phyloP scores from a whole-genome alignment of 1,140 invertebrate species.

The Brachionus asplanchnoidis region DNA sequence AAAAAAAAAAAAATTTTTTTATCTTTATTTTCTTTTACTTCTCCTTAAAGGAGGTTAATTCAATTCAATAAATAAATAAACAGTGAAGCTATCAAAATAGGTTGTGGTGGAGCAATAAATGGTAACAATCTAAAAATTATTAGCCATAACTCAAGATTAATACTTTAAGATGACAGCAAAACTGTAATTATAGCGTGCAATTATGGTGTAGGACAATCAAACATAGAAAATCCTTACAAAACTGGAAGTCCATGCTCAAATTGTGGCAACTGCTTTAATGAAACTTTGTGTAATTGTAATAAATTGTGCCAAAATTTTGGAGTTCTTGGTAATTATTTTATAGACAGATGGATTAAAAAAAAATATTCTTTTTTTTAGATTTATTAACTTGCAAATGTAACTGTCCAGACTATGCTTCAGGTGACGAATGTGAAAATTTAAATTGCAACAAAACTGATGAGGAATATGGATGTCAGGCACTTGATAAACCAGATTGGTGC shows the following conservation, averaged over 20 bases:
- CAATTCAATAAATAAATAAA: too few relatives aligned
- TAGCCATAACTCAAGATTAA: too few relatives aligned
- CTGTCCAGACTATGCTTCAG: background rate
- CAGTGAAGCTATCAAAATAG: background rate
- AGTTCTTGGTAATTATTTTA: background rate
- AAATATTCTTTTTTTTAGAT: background rate
- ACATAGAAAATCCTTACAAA: background rate
- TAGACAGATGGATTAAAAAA: background rate
- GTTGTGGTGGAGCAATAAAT: conserved; percentile 15
- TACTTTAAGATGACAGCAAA: background rate
- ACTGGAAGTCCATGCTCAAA: background rate
- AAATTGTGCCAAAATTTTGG: conserved; percentile 19
- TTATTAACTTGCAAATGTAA: background rate
- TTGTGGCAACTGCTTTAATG: background rate
- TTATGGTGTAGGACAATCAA: background rate
- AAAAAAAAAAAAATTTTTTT: too few relatives aligned
- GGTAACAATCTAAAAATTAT: background rate
- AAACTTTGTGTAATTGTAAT: background rate
- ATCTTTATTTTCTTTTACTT: too few relatives aligned
- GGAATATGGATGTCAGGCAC: background rate
- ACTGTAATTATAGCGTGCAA: background rate
- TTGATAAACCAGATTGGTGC: background rate
- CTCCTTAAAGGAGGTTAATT: too few relatives aligned
- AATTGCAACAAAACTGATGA: conserved; percentile 18
- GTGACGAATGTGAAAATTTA: conserved; percentile 1